A percentile compares a stretch with the other conserved stretches of the same genome.
These are phyloP conservation scores for Poeciliopsis prolifica DNA, from an alignment of 2,113 vertebrate genomes.

Conservation along the genomic window DNA sequence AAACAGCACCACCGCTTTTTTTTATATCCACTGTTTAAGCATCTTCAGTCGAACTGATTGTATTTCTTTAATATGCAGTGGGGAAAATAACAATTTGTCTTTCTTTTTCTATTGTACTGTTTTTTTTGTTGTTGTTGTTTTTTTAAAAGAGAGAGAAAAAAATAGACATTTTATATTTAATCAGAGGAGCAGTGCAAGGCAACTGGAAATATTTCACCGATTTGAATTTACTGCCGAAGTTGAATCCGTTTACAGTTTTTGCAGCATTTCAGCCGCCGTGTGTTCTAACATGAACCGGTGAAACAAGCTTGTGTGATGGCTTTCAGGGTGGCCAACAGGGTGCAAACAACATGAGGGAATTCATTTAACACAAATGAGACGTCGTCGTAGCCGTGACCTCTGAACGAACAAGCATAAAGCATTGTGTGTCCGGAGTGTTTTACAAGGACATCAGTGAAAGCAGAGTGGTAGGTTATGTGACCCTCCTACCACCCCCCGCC, in stretches of 20 bases:
- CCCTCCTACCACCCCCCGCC: conserved; percentile 1
- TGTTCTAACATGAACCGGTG: conserved; percentile 42
- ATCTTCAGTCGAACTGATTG: conserved; percentile 23
- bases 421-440: conserved; percentile 77
- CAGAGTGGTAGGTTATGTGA: conserved; percentile 47
- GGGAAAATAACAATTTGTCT: background rate
- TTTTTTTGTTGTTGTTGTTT: too few relatives aligned
- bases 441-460: conserved; percentile 68
- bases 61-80: conserved; percentile 2
- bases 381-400: conserved; percentile 65
- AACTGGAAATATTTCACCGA: conserved; percentile 1
- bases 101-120: background rate
- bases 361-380: conserved; percentile 77
- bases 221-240: background rate
- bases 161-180: background rate
- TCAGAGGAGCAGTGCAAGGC: background rate
- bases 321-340: conserved; percentile 73
- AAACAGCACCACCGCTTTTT: conserved; percentile 24
- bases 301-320: conserved; percentile 60
- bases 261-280: background rate
- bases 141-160: background rate
- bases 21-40: conserved; percentile 44
- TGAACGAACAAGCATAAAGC: conserved; percentile 67
- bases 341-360: conserved; percentile 69
- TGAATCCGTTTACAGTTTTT: conserved; percentile 1